Evolutionary conservation across 2,888 invertebrate species (phyloP).

Genomic region (Hypomecis atomaria): DNA sequence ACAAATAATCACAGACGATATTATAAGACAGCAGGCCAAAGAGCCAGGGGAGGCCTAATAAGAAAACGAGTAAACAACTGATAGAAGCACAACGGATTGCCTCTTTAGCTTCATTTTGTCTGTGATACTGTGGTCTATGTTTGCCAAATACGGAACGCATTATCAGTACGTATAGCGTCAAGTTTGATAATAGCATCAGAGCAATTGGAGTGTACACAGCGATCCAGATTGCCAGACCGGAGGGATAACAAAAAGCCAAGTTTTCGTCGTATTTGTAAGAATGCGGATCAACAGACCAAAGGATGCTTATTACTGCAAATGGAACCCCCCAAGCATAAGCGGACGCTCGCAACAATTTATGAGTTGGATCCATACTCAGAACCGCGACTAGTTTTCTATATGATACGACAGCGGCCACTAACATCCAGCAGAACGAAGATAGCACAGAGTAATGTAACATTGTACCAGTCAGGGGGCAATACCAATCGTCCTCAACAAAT

Average conservation of each 20-base stretch:
- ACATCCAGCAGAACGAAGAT: conserved; percentile 89
- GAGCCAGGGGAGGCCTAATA: conserved; percentile 86
- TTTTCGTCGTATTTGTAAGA: conserved; percentile 76
- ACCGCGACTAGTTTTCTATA: conserved; percentile 88
- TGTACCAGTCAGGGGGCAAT: conserved; percentile 85
- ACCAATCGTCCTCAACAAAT: conserved; percentile 63
- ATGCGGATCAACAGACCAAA: conserved; percentile 72
- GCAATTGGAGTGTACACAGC: conserved; percentile 83
- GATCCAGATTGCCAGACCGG: conserved; percentile 81
- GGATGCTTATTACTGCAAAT: conserved; percentile 78
- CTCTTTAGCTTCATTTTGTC: conserved; percentile 78
- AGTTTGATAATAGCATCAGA: conserved; percentile 81
- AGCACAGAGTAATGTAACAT: conserved; percentile 87
- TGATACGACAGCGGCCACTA: conserved; percentile 88
- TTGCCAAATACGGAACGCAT: conserved; percentile 82
- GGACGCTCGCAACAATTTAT: conserved; percentile 86
- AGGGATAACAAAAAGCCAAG: conserved; percentile 81
- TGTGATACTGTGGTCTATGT: conserved; percentile 77
- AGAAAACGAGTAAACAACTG: conserved; percentile 84
- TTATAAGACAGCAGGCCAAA: conserved; percentile 80
- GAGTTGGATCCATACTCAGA: conserved; percentile 84
- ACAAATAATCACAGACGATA: conserved; percentile 82
- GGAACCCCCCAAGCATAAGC: conserved; percentile 87
- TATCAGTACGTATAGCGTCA: conserved; percentile 84
- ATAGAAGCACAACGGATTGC: conserved; percentile 83